Evolutionary conservation across 2,113 vertebrate genomes (phyloP).

Genomic region (Gambusia affinis): DNA sequence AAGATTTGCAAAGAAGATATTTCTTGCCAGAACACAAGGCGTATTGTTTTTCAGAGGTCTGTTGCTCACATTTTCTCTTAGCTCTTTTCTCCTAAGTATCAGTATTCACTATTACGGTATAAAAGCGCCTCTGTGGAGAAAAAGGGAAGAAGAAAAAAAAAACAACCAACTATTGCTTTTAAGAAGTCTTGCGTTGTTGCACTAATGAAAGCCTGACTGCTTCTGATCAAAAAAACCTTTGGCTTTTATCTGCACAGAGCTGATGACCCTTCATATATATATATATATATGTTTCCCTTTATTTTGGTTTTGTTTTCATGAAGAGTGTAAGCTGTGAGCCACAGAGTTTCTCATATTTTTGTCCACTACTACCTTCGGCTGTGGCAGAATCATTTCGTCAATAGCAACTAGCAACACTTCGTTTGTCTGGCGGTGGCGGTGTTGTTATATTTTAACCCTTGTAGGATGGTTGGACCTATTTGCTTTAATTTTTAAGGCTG

Average conservation of each 20-base stretch:
- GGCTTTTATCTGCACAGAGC: slow-evolving; percentile 32
- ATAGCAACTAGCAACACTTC: no score
- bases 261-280: slow-evolving; percentile 2
- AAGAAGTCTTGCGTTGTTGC: slow-evolving; percentile 39
- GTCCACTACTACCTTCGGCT: not conserved
- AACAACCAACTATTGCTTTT: slow-evolving; percentile 31
- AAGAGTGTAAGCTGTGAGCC: not conserved
- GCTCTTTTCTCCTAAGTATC: slow-evolving; percentile 36
- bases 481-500: no score
- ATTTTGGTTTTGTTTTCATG: not conserved
- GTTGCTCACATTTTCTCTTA: slow-evolving; percentile 53
- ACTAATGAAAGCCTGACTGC: slow-evolving; percentile 31
- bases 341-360: not conserved
- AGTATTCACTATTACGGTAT: slow-evolving; percentile 35
- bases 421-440: no score
- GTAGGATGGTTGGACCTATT: no score
- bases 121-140: slow-evolving; percentile 38
- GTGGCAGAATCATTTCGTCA: not conserved
- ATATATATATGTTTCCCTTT: no score
- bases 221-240: slow-evolving; percentile 30
- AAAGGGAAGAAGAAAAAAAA: slow-evolving; percentile 10
- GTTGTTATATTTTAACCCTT: no score
- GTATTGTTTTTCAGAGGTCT: slow-evolving; percentile 27
- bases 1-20: slow-evolving; percentile 2
- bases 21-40: slow-evolving; percentile 20